A percentile compares a stretch with the other conserved stretches of the same genome.
These are phyloP conservation scores for Argynnis bischoffii DNA, from an alignment of 2,888 invertebrate species.

Conservation along the genomic window DNA sequence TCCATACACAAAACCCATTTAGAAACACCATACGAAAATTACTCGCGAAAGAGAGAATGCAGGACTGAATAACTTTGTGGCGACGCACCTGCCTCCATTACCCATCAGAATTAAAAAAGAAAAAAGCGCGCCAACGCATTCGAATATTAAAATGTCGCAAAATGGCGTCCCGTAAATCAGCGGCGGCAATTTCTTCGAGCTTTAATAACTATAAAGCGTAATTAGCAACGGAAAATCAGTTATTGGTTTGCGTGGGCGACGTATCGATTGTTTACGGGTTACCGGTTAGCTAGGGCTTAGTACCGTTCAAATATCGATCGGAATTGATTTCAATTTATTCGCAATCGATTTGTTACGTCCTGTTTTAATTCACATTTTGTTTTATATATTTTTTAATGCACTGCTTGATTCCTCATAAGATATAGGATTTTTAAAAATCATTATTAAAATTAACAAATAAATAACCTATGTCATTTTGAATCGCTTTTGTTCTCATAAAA, in stretches of 20 bases:
- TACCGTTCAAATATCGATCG: slow-evolving; percentile 39
- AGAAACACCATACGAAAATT: slow-evolving; percentile 60
- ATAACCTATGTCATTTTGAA: slow-evolving; percentile 9
- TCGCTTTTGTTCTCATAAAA: slow-evolving; percentile 20
- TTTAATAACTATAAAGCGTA: slow-evolving; percentile 76
- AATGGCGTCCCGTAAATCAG: slow-evolving; percentile 76
- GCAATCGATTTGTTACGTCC: slow-evolving; percentile 62
- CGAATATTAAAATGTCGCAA: slow-evolving; percentile 75
- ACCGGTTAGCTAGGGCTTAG: slow-evolving; percentile 42
- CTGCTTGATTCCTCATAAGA: slow-evolving; percentile 5
- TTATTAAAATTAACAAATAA: background rate
- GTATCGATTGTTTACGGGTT: slow-evolving; percentile 68
- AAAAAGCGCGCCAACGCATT: slow-evolving; percentile 64
- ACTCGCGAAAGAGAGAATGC: slow-evolving; percentile 57
- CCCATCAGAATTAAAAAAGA: slow-evolving; percentile 64
- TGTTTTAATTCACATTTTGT: slow-evolving; percentile 38
- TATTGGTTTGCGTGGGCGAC: slow-evolving; percentile 51
- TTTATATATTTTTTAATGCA: slow-evolving; percentile 30
- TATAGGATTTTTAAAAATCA: background rate
- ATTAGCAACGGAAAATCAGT: slow-evolving; percentile 74
- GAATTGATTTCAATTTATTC: slow-evolving; percentile 43
- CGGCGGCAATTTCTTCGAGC: slow-evolving; percentile 69
- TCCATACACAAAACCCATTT: slow-evolving; percentile 61
- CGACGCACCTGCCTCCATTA: slow-evolving; percentile 68
- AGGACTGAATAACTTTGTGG: slow-evolving; percentile 59